These are phyloP conservation scores for Microplitis mediator DNA, from an alignment of 1,140 invertebrate species.

Conservation along the genomic window DNA sequence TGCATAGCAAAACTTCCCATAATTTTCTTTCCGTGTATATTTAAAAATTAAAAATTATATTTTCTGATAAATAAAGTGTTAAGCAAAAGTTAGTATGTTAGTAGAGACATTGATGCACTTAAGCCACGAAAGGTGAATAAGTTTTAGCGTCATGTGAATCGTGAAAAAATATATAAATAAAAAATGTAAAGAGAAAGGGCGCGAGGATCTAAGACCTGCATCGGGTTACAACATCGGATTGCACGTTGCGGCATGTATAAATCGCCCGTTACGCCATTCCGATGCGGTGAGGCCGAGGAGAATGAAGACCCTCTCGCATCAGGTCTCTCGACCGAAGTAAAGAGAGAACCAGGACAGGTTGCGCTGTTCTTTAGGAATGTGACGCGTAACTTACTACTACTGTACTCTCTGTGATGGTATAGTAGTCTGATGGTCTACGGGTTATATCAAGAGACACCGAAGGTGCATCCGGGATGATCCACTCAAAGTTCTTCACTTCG, in stretches of 20 bases:
- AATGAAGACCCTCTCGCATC: conserved; percentile 17
- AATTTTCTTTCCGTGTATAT: no score
- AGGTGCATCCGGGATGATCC: conserved; percentile 26
- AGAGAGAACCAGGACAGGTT: conserved; percentile 29
- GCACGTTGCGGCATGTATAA: conserved; percentile 30
- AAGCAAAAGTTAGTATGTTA: not conserved
- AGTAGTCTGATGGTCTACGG: not conserved
- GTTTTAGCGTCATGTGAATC: not conserved
- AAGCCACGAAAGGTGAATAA: conserved; percentile 3
- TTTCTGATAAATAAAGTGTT: no score
- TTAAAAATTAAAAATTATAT: no score
- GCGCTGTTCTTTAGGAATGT: conserved; percentile 28
- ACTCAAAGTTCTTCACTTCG: not conserved
- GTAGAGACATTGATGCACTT: not conserved
- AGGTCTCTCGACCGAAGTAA: not conserved
- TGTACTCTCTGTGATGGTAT: not conserved
- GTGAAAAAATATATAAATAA: not conserved
- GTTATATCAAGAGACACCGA: conserved; percentile 5
- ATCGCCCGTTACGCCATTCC: conserved; percentile 32
- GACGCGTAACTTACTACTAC: conserved; percentile 20
- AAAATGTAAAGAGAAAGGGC: conserved; percentile 31
- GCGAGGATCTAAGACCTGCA: conserved; percentile 31
- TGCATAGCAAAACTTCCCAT: no score
- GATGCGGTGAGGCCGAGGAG: conserved; percentile 22
- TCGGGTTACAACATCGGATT: conserved; percentile 31